Evolutionary conservation across 2,888 invertebrate species (phyloP), one percentile per base, ranked within the genome.

Genomic region (Philopedon plagiatum): DNA sequence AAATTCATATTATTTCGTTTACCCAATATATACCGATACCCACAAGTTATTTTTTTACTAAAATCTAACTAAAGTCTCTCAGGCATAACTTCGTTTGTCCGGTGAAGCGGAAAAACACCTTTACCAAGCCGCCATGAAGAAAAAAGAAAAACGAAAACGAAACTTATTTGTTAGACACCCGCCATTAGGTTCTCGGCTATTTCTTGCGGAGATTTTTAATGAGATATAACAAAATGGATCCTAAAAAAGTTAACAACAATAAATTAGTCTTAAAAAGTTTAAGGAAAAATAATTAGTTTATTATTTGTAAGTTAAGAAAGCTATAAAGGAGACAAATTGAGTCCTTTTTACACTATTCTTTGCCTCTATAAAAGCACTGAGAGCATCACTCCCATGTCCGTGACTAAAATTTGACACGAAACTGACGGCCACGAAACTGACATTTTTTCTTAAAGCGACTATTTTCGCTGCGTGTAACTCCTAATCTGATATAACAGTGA

Each of bases 101-200:
- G 54, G 9, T 61, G 54, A 61, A 60, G 68, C 68, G 49, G 68
- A 68, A 68, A 68, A 68, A 68, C 51, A 68, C 61, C 61, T 68
- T 68, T 66, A 64, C 46, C 41, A n/a, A 34, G 37, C 46, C 49
- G 41, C 49, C 15, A 21, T 3, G 19, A 62, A 51, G 34, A 46
- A 44, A 46, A 62, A 51, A n/a, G 19, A 19, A 19, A 34, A 34
- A 19, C 3, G n/a, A 62, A 62, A 32, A 49, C 21, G n/a, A 49
- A 62, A 49, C 34, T 37, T 51, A 51, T 62, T 62, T 62, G 51
- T 62, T 51, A 62, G 62, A 62, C 62, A 51, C 62, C 46, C 62
- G 62, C 62, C 49, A 62, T 54, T 54, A 29, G 29, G 11, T 54
- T 54, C 51, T 29, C 7, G 49, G 32, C 32, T 62, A 62, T 62